phyloP scores from a whole-genome alignment of 2,113 vertebrate species.

The Neoarius graeffei region DNA sequence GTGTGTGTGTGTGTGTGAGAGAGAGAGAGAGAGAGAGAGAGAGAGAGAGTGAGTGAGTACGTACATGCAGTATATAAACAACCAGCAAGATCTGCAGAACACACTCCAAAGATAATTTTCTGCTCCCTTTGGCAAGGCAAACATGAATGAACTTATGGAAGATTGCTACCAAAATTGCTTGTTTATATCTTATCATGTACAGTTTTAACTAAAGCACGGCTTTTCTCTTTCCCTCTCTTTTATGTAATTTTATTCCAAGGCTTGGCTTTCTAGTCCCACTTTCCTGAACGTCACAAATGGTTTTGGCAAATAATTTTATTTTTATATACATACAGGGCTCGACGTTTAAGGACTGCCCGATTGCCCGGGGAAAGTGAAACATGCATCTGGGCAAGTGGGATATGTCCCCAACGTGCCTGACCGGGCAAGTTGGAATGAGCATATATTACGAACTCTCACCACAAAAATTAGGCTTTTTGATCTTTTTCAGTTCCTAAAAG shows the following conservation, averaged over 20 bases:
- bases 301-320: neutral
- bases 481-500: too few relatives aligned
- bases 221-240: conserved; percentile 11
- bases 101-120: conserved; percentile 47
- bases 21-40: conserved; percentile 26
- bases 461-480: too few relatives aligned
- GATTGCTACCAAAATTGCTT: conserved; percentile 20
- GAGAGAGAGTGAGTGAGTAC: too few relatives aligned
- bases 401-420: too few relatives aligned
- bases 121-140: conserved; percentile 12
- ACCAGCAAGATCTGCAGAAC: conserved; percentile 40
- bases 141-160: conserved; percentile 21
- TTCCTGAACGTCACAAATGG: neutral
- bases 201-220: conserved; percentile 17
- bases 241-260: conserved; percentile 30
- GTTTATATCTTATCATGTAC: conserved; percentile 31
- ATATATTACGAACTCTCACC: too few relatives aligned
- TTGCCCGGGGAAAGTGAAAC: too few relatives aligned
- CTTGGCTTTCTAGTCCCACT: neutral
- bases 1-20: too few relatives aligned
- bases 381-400: too few relatives aligned
- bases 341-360: too few relatives aligned
- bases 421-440: too few relatives aligned
- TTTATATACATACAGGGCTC: too few relatives aligned
- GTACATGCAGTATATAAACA: conserved; percentile 12